phyloP scores from a whole-genome alignment of 2,797 vertebrate species.

The Tokudaia muenninki region DNA sequence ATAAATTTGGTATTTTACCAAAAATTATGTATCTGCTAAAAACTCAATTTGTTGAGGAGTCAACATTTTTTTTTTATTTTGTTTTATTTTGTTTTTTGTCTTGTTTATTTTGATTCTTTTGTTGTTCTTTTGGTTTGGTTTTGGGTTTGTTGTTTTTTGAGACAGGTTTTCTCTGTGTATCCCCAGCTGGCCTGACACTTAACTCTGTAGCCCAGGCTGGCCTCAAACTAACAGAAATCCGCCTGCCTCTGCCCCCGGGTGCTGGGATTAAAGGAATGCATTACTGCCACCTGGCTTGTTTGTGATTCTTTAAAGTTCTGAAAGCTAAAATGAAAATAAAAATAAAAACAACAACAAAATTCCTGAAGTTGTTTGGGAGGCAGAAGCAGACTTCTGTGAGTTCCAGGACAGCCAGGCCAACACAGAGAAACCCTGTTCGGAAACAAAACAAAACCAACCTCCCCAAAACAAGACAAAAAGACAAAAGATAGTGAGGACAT shows the following conservation, averaged over 20 bases:
- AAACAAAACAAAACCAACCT: not conserved
- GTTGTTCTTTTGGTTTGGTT: not conserved
- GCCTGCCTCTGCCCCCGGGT: not conserved
- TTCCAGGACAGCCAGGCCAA: not conserved
- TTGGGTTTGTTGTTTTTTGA: not conserved
- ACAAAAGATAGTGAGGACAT: not conserved
- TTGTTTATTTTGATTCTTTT: not conserved
- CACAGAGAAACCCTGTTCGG: not conserved
- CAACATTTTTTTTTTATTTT: not conserved
- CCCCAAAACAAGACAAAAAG: not conserved
- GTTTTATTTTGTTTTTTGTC: too few species aligned
- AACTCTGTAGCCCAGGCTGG: not conserved
- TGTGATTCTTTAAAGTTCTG: slow-evolving; percentile 50
- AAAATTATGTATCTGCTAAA: slow-evolving; percentile 17
- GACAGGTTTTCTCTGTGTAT: not conserved
- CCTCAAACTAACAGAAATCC: not conserved
- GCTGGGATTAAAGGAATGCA: not conserved
- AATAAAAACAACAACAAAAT: not conserved
- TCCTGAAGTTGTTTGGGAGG: not conserved
- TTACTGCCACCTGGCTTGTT: not conserved
- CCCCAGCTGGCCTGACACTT: not conserved
- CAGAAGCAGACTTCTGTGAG: not conserved
- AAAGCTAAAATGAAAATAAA: slow-evolving; percentile 24
- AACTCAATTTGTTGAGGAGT: not conserved
- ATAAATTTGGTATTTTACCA: slow-evolving; percentile 37